Evolutionary conservation across 2,797 vertebrate genomes (phyloP).

Genomic region (Smutsia temminckii): DNA sequence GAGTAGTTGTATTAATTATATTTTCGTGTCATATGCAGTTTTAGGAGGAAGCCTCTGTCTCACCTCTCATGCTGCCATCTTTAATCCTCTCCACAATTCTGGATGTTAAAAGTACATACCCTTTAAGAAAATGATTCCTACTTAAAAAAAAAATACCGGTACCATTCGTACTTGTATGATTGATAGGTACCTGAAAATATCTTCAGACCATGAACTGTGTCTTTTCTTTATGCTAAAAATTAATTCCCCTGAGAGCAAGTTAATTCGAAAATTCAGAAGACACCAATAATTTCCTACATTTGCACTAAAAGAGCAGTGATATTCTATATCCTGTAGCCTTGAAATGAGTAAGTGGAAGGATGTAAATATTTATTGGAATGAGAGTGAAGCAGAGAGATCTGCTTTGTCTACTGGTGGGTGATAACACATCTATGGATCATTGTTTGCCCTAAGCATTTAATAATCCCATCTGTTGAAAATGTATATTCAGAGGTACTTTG

Average conservation of each 20-base stretch:
- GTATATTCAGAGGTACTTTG: constrained; percentile 50
- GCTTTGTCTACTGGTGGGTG: constrained; percentile 60
- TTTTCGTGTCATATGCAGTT: no score
- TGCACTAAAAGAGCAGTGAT: constrained; percentile 65
- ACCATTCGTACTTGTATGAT: background rate
- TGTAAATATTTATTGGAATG: constrained; percentile 71
- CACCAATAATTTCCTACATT: background rate
- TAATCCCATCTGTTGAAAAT: constrained; percentile 72
- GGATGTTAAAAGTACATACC: background rate
- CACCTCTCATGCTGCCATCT: no score
- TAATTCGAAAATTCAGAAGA: constrained; percentile 48
- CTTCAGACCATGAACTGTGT: constrained; percentile 3
- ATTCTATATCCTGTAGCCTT: background rate
- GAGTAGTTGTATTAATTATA: no score
- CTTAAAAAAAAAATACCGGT: background rate
- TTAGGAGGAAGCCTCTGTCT: no score
- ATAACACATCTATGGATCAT: constrained; percentile 63
- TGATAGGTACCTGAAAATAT: background rate
- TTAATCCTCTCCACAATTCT: background rate
- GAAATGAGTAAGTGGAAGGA: constrained; percentile 47
- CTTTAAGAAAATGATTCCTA: background rate
- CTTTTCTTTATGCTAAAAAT: constrained; percentile 7
- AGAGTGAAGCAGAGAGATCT: background rate
- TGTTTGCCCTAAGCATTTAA: constrained; percentile 69
- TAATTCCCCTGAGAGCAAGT: constrained; percentile 17